Conservation (phyloP, 2,113 vertebrate genomes). For the Ranitomeya variabilis region DNA sequence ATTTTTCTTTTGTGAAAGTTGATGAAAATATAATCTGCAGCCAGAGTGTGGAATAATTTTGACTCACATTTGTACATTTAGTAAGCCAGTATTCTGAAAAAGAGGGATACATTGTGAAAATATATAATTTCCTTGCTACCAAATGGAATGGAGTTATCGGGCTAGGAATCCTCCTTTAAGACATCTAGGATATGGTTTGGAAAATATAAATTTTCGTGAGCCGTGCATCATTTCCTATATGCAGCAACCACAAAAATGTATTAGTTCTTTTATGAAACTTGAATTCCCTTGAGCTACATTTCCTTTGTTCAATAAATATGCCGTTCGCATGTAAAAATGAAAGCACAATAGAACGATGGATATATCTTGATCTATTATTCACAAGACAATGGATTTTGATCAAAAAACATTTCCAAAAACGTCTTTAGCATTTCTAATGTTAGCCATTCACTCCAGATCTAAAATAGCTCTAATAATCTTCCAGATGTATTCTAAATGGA, state of each 20-base stretch:
- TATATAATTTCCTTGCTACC: too few species aligned
- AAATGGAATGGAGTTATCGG: neutral
- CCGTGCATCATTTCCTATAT: neutral
- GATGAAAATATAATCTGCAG: too few species aligned
- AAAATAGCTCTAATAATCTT: slow-evolving; percentile 43
- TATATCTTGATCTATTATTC: slow-evolving; percentile 49
- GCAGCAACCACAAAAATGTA: neutral
- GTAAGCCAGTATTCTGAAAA: neutral
- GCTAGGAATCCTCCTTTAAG: neutral
- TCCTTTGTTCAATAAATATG: neutral
- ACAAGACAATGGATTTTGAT: slow-evolving; percentile 45
- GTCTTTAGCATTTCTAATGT: slow-evolving; percentile 47
- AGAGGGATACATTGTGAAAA: neutral
- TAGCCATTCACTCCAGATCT: slow-evolving; percentile 29
- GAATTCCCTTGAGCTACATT: slow-evolving; percentile 12
- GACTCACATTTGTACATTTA: neutral
- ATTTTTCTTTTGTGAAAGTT: too few species aligned
- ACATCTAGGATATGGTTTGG: neutral
- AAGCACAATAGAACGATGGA: slow-evolving; percentile 33
- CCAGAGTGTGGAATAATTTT: too few species aligned
- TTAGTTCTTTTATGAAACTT: neutral
- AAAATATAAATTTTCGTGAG: neutral
- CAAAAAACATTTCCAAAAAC: slow-evolving; percentile 51
- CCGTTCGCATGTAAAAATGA: slow-evolving; percentile 16
- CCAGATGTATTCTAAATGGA: slow-evolving; percentile 35